Percentiles rank a stretch among this genome's conserved stretches.
phyloP scores from a whole-genome alignment of 2,113 vertebrate species.

The Gracilinanus agilis region DNA sequence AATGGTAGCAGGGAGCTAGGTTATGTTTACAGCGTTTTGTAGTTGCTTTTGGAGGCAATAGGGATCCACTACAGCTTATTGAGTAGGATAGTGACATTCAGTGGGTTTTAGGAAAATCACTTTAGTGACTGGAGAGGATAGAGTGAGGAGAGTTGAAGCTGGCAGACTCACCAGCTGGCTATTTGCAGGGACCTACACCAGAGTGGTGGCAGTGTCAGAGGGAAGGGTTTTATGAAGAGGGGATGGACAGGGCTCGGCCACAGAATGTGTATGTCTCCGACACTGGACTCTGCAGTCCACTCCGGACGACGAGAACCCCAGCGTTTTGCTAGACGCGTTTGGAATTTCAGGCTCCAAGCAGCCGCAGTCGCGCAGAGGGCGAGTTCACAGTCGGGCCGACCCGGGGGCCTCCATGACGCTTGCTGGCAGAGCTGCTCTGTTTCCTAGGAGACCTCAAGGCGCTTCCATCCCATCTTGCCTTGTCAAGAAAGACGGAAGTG shows the following conservation, averaged over 20 bases:
- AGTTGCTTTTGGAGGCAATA: neutral
- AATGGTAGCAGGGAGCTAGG: too few relatives aligned
- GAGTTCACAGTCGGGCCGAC: neutral
- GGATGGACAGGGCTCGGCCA: neutral
- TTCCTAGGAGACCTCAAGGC: neutral
- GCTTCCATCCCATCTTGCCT: neutral
- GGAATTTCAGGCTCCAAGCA: neutral
- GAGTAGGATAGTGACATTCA: neutral
- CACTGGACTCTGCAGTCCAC: neutral
- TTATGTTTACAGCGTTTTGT: too few relatives aligned
- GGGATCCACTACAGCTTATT: neutral
- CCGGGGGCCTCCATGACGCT: neutral
- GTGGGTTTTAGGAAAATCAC: neutral
- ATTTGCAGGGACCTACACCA: neutral
- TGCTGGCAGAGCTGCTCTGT: rapidly evolving
- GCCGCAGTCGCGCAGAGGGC: too few relatives aligned
- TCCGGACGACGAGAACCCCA: neutral
- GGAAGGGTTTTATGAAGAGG: neutral
- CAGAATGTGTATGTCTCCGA: too few relatives aligned
- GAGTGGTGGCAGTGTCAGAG: neutral
- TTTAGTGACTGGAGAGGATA: too few relatives aligned
- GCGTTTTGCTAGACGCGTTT: neutral
- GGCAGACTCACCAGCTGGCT: neutral
- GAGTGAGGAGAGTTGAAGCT: neutral
- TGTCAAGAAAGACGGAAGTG: neutral